Base-by-base conservation (phyloP, 2,797 vertebrate species). In the Cirrhinus mrigala region DNA sequence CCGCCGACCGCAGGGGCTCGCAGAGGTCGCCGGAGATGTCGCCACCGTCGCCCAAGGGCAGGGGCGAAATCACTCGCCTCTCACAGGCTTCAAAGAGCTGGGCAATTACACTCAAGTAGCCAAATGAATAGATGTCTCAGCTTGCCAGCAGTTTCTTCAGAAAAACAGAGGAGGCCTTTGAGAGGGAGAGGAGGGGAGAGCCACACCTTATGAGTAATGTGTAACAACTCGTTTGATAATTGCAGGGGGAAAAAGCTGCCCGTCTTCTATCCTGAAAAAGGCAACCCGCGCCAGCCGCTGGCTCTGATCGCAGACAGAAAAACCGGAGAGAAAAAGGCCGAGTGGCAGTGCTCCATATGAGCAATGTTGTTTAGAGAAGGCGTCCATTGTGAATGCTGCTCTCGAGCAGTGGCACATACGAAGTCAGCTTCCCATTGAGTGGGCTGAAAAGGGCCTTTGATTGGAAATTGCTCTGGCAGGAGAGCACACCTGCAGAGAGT, bases 401-500 rank as follows among this genome's bases (percentile, higher is more conserved):
- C 94, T 95, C 83, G 93, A 93, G 93, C 93, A 89, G 92, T 86
- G 88, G 90, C 92, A 90, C 90, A 90, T 92, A 91, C 92, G 58
- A 89, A 96, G 96, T 95, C 96, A 93, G 95, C 94, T 96, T 95
- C 95, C 95, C 92, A 94, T 96, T 94, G 96, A 95, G 92, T 81
- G 62, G 90, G 89, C 89, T 92, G 96, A 95, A 96, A 96, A 97
- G 94, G 92, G 92, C 93, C 95, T 95, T 96, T 96, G 95, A 96
- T 90, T 94, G 94, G 94, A 95, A 95, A 95, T 95, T 93, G 95
- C 95, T 95, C 95, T 94, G 95, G 96, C 95, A 92, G 94, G 92
- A 95, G 94, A 94, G 95, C 95, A 96, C 96, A 96, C 95, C 96
- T 96, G 96, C 96, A 94, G 96, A 94, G 96, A 93, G 91, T 91